phyloP scores from a whole-genome alignment of 2,797 vertebrate species.

The Monodelphis domestica region DNA sequence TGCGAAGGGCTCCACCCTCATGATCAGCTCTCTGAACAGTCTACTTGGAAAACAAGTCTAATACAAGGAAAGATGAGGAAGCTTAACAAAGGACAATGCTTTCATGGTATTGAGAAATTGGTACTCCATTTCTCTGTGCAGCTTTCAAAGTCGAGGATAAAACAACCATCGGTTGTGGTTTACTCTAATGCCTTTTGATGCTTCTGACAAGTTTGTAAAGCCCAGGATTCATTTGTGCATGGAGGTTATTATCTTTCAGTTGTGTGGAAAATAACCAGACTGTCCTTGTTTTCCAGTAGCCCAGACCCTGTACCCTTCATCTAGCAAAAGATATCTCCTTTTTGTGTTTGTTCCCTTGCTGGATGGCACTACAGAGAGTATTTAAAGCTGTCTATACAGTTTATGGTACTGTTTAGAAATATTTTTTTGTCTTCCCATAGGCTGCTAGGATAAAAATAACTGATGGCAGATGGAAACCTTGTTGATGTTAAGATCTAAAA shows the following conservation, averaged over 20 bases:
- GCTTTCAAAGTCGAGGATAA: slow-evolving; percentile 71
- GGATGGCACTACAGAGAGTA: not conserved
- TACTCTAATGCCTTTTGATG: slow-evolving; percentile 74
- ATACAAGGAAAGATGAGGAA: slow-evolving; percentile 44
- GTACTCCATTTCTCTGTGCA: slow-evolving; percentile 57
- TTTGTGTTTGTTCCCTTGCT: slow-evolving; percentile 26
- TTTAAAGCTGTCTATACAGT: slow-evolving; percentile 20
- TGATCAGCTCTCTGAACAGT: slow-evolving; percentile 22
- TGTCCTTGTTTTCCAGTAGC: slow-evolving; percentile 42
- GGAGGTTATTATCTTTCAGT: slow-evolving; percentile 71
- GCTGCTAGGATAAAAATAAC: slow-evolving; percentile 24
- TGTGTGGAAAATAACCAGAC: slow-evolving; percentile 68
- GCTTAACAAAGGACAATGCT: slow-evolving; percentile 55
- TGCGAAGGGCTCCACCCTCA: slow-evolving; percentile 25
- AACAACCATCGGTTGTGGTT: slow-evolving; percentile 55
- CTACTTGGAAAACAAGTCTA: slow-evolving; percentile 52
- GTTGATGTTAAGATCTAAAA: slow-evolving; percentile 26
- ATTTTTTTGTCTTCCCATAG: not conserved
- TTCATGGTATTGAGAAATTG: slow-evolving; percentile 56
- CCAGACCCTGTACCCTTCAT: not conserved
- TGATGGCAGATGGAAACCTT: slow-evolving; percentile 23
- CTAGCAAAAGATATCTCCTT: slow-evolving; percentile 4
- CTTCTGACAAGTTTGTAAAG: slow-evolving; percentile 75
- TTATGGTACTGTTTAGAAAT: slow-evolving; percentile 34
- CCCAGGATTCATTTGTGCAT: slow-evolving; percentile 65